phyloP scores from a whole-genome alignment of 2,113 vertebrate species.

The Dissostichus mawsoni region DNA sequence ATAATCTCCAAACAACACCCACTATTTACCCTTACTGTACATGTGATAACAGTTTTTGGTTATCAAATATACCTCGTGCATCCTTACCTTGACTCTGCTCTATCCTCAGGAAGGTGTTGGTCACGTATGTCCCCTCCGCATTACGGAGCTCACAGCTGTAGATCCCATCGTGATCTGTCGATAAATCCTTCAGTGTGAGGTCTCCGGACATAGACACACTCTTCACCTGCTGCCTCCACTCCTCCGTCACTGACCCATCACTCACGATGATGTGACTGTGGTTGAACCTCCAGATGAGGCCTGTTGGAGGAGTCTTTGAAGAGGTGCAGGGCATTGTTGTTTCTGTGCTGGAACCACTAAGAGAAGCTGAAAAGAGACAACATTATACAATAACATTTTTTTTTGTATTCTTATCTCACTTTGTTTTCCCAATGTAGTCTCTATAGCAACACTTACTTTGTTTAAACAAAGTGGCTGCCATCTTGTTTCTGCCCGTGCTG shows the following conservation, averaged over 20 bases:
- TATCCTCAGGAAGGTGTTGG: conserved; percentile 3
- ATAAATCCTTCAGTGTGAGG: conserved; percentile 37
- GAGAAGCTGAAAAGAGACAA: conserved; percentile 22
- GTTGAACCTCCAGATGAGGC: conserved; percentile 45
- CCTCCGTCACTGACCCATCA: accelerated
- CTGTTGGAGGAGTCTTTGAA: accelerated
- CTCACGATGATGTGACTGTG: conserved; percentile 22
- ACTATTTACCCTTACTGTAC: no score
- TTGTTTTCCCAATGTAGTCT: not conserved
- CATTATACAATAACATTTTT: not conserved
- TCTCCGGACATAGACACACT: not conserved
- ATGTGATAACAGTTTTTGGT: no score
- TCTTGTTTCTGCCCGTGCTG: not conserved
- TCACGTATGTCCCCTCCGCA: not conserved
- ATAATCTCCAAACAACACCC: no score
- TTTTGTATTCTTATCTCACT: not conserved
- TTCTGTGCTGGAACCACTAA: not conserved
- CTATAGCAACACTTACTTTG: not conserved
- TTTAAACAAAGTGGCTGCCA: conserved; percentile 15
- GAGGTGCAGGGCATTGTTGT: conserved; percentile 41
- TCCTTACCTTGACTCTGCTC: accelerated
- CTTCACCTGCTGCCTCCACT: conserved; percentile 53
- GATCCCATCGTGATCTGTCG: not conserved
- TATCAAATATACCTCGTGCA: not conserved
- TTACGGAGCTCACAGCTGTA: conserved; percentile 63